These are phyloP conservation scores for Bradysia coprophila DNA, from an alignment of 1,140 invertebrate species.

Conservation along the genomic window DNA sequence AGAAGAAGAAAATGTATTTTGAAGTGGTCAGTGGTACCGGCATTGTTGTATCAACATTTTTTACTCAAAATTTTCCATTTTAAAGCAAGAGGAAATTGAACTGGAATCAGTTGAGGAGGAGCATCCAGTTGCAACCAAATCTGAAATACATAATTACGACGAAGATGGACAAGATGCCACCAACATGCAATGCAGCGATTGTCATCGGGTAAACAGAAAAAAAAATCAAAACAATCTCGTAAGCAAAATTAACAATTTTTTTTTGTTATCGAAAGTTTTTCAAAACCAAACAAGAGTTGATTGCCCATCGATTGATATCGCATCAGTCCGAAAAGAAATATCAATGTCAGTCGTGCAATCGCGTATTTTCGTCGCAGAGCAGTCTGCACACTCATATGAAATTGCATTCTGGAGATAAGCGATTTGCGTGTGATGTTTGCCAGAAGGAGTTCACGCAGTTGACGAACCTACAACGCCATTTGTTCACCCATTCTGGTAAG, in stretches of 20 bases:
- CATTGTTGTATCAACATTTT: too few species aligned
- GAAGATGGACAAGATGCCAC: neutral
- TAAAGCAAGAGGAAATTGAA: neutral
- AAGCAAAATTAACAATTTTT: neutral
- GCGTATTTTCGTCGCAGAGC: neutral
- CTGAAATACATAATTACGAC: neutral
- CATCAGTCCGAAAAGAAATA: neutral
- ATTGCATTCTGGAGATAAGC: conserved; percentile 20
- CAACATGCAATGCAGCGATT: neutral
- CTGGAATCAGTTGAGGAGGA: neutral
- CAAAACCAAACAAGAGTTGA: neutral
- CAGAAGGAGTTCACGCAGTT: conserved; percentile 23
- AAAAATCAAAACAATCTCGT: neutral
- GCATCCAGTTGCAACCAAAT: neutral
- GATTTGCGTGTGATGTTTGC: conserved; percentile 20
- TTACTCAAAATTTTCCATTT: neutral
- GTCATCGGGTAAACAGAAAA: neutral
- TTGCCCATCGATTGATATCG: neutral
- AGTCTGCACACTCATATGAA: neutral
- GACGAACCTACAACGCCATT: conserved; percentile 23
- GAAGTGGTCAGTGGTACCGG: too few species aligned
- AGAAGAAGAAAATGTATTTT: too few species aligned
- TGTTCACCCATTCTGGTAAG: too few species aligned
- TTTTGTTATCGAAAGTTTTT: neutral
- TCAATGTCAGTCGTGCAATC: neutral